Evolutionary conservation across 2,113 vertebrate genomes (phyloP), one percentile per base, ranked within the genome.

Genomic region (Oostethus manadensis): DNA sequence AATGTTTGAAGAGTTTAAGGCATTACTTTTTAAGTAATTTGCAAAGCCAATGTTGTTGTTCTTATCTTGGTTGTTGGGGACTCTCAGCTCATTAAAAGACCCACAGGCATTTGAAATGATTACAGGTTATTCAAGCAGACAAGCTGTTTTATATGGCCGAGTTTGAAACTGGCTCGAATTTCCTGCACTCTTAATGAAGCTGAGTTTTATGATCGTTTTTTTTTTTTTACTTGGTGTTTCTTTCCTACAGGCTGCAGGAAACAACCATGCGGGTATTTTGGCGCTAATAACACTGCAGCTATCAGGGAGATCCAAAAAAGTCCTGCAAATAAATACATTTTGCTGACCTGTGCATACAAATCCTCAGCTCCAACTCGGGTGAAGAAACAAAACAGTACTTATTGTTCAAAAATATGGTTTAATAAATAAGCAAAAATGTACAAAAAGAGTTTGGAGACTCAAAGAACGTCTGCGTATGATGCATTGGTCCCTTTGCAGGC

Each of bases 341-440:
- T 15, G 54, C 18, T 35, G 6, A 8, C 22, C 21, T 38, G 14
- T 16, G 17, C 21, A 62, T 10, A 0, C 16, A 17, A 26, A 58
- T 48, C 8, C 42, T 43, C 33, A 45, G 42, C 38, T 13, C 11
- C 38, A 3, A 42, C 10, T 42, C 38, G 5, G 38, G 14, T 42
- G 11, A 42, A 42, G 13, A 56, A 69, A 22, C 55, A 72, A 83
- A 84, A 71, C 71, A 83, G 67, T 80, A 69, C 70, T 74, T 80
- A 76, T 81, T 53, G 63, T 92, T 89, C 88, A 90, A 93, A 93
- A 92, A 87, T 82, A 88, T 76, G 77, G 86, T 93, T 95, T 93
- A 95, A 97, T 96, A 97, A 97, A 97, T 97, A 97, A 93, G 88
- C 89, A 88, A 89, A 90, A 91, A 91, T 91, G 86, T 91, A 93